These are phyloP conservation scores for Hypomecis punctinalis DNA, from an alignment of 2,888 invertebrate species.

Conservation along the genomic window DNA sequence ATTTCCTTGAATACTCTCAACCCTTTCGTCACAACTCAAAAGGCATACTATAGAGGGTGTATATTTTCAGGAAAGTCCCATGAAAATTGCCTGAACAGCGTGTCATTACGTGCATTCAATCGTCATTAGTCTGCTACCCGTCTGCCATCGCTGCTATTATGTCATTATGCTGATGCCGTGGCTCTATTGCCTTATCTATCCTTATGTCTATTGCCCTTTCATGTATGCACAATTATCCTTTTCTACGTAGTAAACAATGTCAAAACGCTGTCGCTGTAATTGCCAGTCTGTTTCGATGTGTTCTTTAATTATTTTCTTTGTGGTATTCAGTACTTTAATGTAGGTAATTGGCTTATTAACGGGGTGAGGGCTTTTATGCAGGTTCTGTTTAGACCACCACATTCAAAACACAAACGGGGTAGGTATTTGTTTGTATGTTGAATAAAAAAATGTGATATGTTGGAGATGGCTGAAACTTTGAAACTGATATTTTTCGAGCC, in stretches of 20 bases:
- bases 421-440: too few relatives aligned
- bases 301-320: constrained; percentile 47
- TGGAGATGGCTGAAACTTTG: too few relatives aligned
- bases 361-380: neutral
- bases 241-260: constrained; percentile 45
- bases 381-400: too few relatives aligned
- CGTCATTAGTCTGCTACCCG: constrained; percentile 55
- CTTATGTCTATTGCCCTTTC: constrained; percentile 64
- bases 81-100: constrained; percentile 47
- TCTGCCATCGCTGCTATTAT: constrained; percentile 59
- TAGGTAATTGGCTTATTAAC: constrained; percentile 6
- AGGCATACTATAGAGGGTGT: too few relatives aligned
- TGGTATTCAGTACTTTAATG: constrained; percentile 4
- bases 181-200: neutral
- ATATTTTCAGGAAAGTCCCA: constrained; percentile 52
- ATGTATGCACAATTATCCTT: constrained; percentile 44
- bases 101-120: constrained; percentile 56
- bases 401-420: too few relatives aligned
- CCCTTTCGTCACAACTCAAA: too few relatives aligned
- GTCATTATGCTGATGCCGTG: constrained; percentile 54
- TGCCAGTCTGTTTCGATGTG: constrained; percentile 6
- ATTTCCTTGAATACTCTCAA: too few relatives aligned
- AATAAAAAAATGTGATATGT: too few relatives aligned
- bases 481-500: too few relatives aligned
- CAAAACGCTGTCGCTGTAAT: constrained; percentile 28